Evolutionary conservation across 1,140 invertebrate species (phyloP).

Genomic region (Sitophilus oryzae): DNA sequence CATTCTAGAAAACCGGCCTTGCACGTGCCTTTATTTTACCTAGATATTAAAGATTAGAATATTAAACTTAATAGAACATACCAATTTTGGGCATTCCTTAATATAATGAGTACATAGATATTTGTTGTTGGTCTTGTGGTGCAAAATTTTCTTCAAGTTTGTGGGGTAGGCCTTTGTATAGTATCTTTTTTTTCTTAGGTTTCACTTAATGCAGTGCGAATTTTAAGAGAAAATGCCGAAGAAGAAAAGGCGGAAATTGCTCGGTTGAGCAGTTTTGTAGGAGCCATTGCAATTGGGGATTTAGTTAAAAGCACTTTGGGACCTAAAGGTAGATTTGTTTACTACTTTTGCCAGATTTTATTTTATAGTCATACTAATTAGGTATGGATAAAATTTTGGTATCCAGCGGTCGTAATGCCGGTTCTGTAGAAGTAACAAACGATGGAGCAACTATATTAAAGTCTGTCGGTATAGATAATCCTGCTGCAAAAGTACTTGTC

Average conservation of each 20-base stretch:
- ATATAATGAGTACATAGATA: too few relatives aligned
- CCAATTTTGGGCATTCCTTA: too few relatives aligned
- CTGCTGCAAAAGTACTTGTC: conserved; percentile 96
- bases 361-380: conserved; percentile 27
- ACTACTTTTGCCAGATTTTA: not conserved
- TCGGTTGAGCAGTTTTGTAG: conserved; percentile 93
- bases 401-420: conserved; percentile 72
- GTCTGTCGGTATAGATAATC: conserved; percentile 96
- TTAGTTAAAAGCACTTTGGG: conserved; percentile 96
- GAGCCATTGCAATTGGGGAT: conserved; percentile 97
- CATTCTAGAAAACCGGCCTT: conserved; percentile 1
- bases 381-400: conserved; percentile 99
- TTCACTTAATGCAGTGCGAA: conserved; percentile 87
- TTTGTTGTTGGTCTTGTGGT: too few relatives aligned
- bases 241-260: conserved; percentile 97
- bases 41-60: not conserved
- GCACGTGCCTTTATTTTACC: not conserved
- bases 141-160: too few relatives aligned
- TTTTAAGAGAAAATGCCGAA: conserved; percentile 92
- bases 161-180: too few relatives aligned
- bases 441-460: conserved; percentile 99
- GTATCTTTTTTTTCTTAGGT: conserved; percentile 50
- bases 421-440: conserved; percentile 94
- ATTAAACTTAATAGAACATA: not conserved
- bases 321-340: conserved; percentile 79